Percentiles rank a stretch among this genome's conserved stretches.
Conservation (phyloP, 2,113 vertebrate species). For the Casuarius casuarius region DNA sequence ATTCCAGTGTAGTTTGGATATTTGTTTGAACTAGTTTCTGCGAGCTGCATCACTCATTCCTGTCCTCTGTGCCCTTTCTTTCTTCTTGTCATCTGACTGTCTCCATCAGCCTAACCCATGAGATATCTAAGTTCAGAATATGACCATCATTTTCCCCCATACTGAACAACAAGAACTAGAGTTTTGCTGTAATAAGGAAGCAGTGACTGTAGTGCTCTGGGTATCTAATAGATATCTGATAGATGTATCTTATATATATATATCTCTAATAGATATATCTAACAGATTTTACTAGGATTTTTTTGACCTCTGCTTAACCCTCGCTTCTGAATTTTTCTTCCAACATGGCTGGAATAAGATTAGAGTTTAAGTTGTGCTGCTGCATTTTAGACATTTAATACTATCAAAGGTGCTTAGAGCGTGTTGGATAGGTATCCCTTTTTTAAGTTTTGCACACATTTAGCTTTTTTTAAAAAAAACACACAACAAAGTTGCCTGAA, state of each 20-base stretch:
- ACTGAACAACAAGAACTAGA: background rate
- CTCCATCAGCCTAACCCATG: background rate
- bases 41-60: background rate
- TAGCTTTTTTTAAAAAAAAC: background rate
- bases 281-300: background rate
- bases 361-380: background rate
- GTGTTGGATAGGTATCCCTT: background rate
- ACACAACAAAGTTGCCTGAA: background rate
- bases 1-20: background rate
- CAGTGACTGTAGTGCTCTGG: fast-evolving
- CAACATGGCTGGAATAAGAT: background rate
- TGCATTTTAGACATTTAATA: background rate
- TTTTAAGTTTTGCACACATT: background rate
- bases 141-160: background rate
- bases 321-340: background rate
- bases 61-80: background rate
- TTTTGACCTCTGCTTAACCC: background rate
- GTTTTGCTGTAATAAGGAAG: background rate
- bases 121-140: background rate
- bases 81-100: background rate
- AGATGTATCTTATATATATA: too few species aligned
- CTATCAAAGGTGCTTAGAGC: background rate
- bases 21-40: background rate
- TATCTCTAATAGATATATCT: too few species aligned
- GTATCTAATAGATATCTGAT: background rate